Base-by-base conservation (phyloP, 2,797 vertebrate species). In the Hoplostethus atlanticus region DNA sequence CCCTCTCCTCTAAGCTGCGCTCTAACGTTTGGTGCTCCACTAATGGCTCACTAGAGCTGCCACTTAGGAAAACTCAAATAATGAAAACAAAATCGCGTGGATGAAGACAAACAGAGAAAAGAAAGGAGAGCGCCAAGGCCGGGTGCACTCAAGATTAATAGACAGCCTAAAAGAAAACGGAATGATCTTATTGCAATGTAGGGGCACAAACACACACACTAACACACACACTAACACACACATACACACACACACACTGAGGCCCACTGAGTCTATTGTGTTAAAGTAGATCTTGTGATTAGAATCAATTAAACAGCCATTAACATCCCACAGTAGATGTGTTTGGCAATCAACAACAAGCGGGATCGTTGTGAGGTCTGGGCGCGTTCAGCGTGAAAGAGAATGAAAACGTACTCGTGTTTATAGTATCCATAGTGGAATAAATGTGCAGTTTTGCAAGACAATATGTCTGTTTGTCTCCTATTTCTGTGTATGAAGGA, bases 21-120 rank as follows among this genome's bases (percentile, higher is more conserved):
- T 36, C 31, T 65, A 82, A 81, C 74, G 81, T 80, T 85, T 84
- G 64, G 69, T 51, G 61, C 56, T 85, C 38, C 58, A 50, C 77
- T 85, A 88, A 89, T 71, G 80, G 76, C 66, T 68, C 67, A 59
- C 71, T 68, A 71, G 83, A 89, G 73, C 68, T 15, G 42, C 51
- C 69, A 89, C 75, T 89, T 77, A 84, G 53, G 53, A 80, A 81
- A 76, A 86, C 80, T 80, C 44, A 59, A 44, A 42, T 73, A 79
- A 70, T 73, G 74, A 81, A 79, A 68, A 58, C 40, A 69, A 85
- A 83, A 81, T 31, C 54, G 51, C 47, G 40, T 30, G 10, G 31
- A 79, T 73, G 53, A 48, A 79, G 64, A 80, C 28, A 55, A 76
- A 73, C 53, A 77, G 64, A 21, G 21, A 1, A 21, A 21, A 76